Conservation (phyloP, 2,797 vertebrate genomes). For the Cottoperca gobio region DNA sequence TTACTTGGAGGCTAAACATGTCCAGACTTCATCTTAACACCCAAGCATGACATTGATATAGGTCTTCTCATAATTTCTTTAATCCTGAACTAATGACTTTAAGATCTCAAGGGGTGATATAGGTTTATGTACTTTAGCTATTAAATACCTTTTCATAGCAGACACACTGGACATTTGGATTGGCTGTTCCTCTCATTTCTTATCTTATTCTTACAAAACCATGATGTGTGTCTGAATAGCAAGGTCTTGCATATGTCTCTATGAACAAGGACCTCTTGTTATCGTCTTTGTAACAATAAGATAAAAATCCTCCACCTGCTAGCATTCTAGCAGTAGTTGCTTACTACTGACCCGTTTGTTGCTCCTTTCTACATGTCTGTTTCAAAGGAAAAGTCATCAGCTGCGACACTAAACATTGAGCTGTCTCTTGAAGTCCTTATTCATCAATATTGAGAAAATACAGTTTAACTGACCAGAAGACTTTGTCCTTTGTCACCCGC, state of each 20-base stretch:
- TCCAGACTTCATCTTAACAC: no score
- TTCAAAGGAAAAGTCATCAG: not conserved
- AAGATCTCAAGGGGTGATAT: no score
- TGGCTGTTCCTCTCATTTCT: not conserved
- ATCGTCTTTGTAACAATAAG: no score
- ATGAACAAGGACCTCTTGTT: no score
- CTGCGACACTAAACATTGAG: not conserved
- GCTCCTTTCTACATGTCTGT: not conserved
- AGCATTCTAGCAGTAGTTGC: not conserved
- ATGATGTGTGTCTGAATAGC: not conserved
- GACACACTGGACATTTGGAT: no score
- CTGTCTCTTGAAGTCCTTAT: not conserved
- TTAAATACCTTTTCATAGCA: no score
- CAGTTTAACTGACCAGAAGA: conserved; percentile 90
- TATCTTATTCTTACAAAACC: not conserved
- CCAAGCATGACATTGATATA: no score
- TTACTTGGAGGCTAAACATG: no score
- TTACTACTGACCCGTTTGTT: not conserved
- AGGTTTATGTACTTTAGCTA: no score
- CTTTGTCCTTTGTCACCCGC: conserved; percentile 91
- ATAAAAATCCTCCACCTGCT: not conserved
- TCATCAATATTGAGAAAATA: not conserved
- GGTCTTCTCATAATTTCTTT: no score
- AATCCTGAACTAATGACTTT: no score
- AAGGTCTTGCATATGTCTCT: no score